These are phyloP conservation scores for Sebastes matsubarae DNA, from an alignment of 2,797 vertebrate species.

Conservation along the genomic window DNA sequence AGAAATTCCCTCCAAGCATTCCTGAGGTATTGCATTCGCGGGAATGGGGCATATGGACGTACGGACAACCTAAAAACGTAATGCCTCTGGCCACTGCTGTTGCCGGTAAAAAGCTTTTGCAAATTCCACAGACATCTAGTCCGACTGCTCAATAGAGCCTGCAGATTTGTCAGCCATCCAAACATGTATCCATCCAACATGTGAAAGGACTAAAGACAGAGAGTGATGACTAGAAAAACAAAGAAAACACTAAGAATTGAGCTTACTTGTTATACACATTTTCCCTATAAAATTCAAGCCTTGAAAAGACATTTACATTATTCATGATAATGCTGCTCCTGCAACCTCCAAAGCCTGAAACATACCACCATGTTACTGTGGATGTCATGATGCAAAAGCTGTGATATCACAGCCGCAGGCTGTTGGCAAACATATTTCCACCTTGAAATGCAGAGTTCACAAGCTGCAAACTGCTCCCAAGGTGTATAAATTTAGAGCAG, in stretches of 20 bases:
- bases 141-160: slow-evolving; percentile 79
- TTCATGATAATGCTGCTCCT: slow-evolving; percentile 28
- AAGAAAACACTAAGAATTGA: slow-evolving; percentile 1
- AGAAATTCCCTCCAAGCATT: no score
- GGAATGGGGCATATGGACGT: background rate
- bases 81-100: no score
- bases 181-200: slow-evolving; percentile 43
- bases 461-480: slow-evolving; percentile 25
- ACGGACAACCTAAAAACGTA: no score
- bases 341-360: slow-evolving; percentile 14
- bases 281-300: background rate
- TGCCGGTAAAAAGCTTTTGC: background rate
- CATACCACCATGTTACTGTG: slow-evolving; percentile 12
- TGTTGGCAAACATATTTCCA: slow-evolving; percentile 48
- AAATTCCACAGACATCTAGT: slow-evolving; percentile 56
- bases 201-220: slow-evolving; percentile 9
- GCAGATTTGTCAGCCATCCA: slow-evolving; percentile 65
- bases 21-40: no score
- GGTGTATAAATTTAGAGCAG: slow-evolving; percentile 30
- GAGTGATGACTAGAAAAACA: background rate
- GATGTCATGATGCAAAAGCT: slow-evolving; percentile 44
- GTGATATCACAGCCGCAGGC: slow-evolving; percentile 60
- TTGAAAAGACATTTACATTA: slow-evolving; percentile 19
- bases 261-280: background rate
- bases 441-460: slow-evolving; percentile 33